These are phyloP conservation scores for Catocala nupta DNA, from an alignment of 2,888 invertebrate species.

Conservation along the genomic window DNA sequence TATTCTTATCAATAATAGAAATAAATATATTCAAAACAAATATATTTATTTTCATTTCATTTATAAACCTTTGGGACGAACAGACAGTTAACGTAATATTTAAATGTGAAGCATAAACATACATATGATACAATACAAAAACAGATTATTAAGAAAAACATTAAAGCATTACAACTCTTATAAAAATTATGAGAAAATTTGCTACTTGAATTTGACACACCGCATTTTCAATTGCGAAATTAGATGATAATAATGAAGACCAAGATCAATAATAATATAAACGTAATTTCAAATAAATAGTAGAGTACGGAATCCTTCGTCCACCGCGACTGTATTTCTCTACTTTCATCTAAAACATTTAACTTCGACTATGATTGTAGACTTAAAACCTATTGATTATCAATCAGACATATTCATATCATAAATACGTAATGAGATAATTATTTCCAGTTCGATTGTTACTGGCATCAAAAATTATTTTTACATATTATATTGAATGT, in stretches of 20 bases:
- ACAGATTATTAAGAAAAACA: constrained; percentile 19
- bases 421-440: too few relatives aligned
- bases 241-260: too few relatives aligned
- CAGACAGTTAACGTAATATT: constrained; percentile 21
- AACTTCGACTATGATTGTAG: too few relatives aligned
- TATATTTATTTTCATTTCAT: constrained; percentile 22
- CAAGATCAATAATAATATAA: neutral
- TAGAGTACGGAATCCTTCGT: too few relatives aligned
- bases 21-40: constrained; percentile 36
- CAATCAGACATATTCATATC: too few relatives aligned
- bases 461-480: too few relatives aligned
- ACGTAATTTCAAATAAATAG: neutral
- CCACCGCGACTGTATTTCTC: too few relatives aligned
- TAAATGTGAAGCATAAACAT: constrained; percentile 4
- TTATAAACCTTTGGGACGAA: constrained; percentile 24
- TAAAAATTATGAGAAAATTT: constrained; percentile 19
- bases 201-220: neutral
- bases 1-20: constrained; percentile 24
- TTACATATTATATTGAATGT: too few relatives aligned
- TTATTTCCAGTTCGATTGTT: too few relatives aligned
- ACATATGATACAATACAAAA: constrained; percentile 19
- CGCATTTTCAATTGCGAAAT: neutral
- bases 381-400: too few relatives aligned
- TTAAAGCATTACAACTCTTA: constrained; percentile 38
- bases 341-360: too few relatives aligned